Evolutionary conservation across 2,797 vertebrate genomes (phyloP).

Genomic region (Trachops cirrhosus): DNA sequence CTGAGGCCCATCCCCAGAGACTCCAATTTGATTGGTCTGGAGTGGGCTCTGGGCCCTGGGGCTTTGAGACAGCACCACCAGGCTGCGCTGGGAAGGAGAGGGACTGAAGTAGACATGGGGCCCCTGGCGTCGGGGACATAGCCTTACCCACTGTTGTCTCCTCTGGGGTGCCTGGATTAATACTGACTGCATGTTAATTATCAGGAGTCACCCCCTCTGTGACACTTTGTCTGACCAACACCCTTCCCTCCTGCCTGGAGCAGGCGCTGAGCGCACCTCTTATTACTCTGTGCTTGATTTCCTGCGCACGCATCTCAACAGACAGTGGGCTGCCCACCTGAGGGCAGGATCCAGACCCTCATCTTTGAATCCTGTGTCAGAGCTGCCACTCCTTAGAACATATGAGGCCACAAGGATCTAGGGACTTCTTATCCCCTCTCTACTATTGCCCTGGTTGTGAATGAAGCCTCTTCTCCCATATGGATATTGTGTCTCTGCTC

Average conservation of each 20-base stretch:
- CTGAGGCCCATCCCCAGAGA: background rate
- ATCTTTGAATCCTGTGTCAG: background rate
- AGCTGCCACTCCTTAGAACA: background rate
- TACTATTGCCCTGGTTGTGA: background rate
- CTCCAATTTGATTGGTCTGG: background rate
- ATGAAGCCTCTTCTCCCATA: background rate
- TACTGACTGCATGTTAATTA: background rate
- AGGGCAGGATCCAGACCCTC: background rate
- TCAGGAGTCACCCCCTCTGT: background rate
- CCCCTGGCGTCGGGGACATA: fast-evolving
- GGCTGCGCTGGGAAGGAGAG: background rate
- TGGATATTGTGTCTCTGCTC: background rate
- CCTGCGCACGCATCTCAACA: background rate
- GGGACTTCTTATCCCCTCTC: background rate
- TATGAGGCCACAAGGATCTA: background rate
- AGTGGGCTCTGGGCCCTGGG: background rate
- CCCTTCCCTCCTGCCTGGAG: background rate
- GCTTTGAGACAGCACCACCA: background rate
- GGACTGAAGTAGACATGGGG: background rate
- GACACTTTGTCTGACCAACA: background rate
- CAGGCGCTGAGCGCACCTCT: fast-evolving
- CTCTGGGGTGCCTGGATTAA: background rate
- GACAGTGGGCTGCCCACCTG: background rate
- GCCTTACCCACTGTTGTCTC: background rate
- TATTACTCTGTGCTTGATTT: constrained; percentile 5